These are phyloP conservation scores for Polydrusus pterygomalis DNA, from an alignment of 2,888 invertebrate species.

Conservation along the genomic window DNA sequence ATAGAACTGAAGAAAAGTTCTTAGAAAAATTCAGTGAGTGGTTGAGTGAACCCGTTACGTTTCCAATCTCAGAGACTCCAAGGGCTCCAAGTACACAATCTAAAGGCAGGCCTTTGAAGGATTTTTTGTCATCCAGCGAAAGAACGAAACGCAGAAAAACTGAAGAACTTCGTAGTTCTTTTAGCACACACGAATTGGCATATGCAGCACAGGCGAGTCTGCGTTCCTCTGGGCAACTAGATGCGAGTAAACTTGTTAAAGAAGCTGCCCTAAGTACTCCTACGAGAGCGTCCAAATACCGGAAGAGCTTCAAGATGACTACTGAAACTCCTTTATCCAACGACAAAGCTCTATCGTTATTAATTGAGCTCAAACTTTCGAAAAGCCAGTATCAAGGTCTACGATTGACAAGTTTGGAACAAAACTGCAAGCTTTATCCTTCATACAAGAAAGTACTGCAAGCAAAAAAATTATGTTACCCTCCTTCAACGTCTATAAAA, in stretches of 20 bases:
- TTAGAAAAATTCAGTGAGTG: slow-evolving; percentile 7
- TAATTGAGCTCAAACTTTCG: slow-evolving; percentile 8
- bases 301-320: background rate
- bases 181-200: slow-evolving; percentile 9
- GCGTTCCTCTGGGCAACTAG: background rate
- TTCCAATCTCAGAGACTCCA: background rate
- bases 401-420: slow-evolving; percentile 13
- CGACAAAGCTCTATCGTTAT: slow-evolving; percentile 2
- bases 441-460: slow-evolving; percentile 8
- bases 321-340: slow-evolving; percentile 15
- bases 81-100: background rate
- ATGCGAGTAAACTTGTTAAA: slow-evolving; percentile 6
- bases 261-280: slow-evolving; percentile 21
- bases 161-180: slow-evolving; percentile 22
- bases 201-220: slow-evolving; percentile 4
- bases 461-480: slow-evolving; percentile 14
- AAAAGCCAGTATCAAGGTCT: slow-evolving; percentile 24
- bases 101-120: slow-evolving; percentile 6
- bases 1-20: background rate
- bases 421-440: slow-evolving; percentile 11
- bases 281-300: background rate
- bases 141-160: slow-evolving; percentile 17
- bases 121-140: slow-evolving; percentile 7
- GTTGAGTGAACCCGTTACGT: slow-evolving; percentile 7
- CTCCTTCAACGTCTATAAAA: background rate